phyloP scores from a whole-genome alignment of 1,140 invertebrate species.

The Cotesia vestalis region DNA sequence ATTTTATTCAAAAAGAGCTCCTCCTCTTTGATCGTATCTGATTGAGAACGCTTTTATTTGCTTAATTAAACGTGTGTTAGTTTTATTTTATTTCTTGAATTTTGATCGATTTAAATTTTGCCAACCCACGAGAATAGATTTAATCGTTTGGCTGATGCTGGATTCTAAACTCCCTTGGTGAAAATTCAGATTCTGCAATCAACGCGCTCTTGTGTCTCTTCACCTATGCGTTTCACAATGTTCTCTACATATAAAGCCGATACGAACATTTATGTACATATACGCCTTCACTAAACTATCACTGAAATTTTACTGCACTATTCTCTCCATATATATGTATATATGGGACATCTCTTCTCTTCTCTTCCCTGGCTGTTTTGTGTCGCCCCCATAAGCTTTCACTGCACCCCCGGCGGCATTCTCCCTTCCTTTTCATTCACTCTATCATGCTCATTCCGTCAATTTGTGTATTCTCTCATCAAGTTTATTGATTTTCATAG shows the following conservation, averaged over 20 bases:
- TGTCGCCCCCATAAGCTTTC: neutral
- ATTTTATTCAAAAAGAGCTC: neutral
- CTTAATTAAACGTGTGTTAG: too few species aligned
- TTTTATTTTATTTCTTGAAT: slow-evolving; percentile 6
- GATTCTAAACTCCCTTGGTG: neutral
- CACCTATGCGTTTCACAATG: neutral
- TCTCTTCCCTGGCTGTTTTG: neutral
- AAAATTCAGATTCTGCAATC: slow-evolving; percentile 13
- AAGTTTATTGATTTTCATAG: slow-evolving; percentile 21
- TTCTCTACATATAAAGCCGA: too few species aligned
- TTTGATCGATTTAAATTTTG: slow-evolving; percentile 15
- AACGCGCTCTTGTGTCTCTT: slow-evolving; percentile 15
- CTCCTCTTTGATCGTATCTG: neutral
- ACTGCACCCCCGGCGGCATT: too few species aligned
- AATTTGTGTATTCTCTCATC: neutral
- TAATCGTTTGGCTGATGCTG: slow-evolving; percentile 16
- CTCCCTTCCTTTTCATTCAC: neutral
- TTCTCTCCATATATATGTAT: slow-evolving; percentile 4
- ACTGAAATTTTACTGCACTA: too few species aligned
- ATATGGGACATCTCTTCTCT: too few species aligned
- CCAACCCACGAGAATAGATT: slow-evolving; percentile 14
- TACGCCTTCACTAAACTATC: neutral
- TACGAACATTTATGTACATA: neutral
- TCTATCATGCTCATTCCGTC: neutral
- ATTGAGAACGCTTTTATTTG: too few species aligned